Conservation (phyloP, 2,797 vertebrate genomes). For the Poeciliopsis gracilis region DNA sequence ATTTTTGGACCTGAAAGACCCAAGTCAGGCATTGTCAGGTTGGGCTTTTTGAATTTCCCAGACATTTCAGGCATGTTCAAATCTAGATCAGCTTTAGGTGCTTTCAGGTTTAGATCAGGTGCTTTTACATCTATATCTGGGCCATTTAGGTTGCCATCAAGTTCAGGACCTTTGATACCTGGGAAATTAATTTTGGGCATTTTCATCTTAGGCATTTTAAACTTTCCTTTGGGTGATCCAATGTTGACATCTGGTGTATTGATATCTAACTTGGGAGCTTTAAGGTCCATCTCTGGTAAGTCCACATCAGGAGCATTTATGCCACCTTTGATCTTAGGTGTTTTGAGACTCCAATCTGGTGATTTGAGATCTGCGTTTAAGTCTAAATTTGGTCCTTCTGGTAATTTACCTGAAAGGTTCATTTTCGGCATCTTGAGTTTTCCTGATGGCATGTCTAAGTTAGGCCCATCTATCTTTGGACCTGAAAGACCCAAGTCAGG, state of each 20-base stretch:
- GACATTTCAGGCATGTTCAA: slow-evolving; percentile 47
- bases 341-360: slow-evolving; percentile 33
- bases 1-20: slow-evolving; percentile 50
- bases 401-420: slow-evolving; percentile 41
- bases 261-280: slow-evolving; percentile 43
- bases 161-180: slow-evolving; percentile 24
- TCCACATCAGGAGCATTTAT: slow-evolving; percentile 48
- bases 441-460: slow-evolving; percentile 19
- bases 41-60: slow-evolving; percentile 67
- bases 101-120: slow-evolving; percentile 48
- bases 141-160: slow-evolving; percentile 2
- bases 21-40: slow-evolving; percentile 29
- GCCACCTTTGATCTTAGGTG: slow-evolving; percentile 59
- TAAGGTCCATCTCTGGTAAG: slow-evolving; percentile 50
- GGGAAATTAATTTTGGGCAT: slow-evolving; percentile 34
- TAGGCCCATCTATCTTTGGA: slow-evolving; percentile 41
- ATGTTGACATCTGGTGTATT: slow-evolving; percentile 10
- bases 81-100: slow-evolving; percentile 41
- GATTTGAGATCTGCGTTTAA: slow-evolving; percentile 23
- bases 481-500: slow-evolving; percentile 37
- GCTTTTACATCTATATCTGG: slow-evolving; percentile 6
- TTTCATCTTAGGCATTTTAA: slow-evolving; percentile 33
- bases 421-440: slow-evolving; percentile 57
- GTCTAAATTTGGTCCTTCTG: slow-evolving; percentile 45
- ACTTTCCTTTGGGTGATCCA: slow-evolving; percentile 30